These are phyloP conservation scores for Saxidomus purpurata DNA, from an alignment of 1,140 invertebrate species.

Conservation along the genomic window DNA sequence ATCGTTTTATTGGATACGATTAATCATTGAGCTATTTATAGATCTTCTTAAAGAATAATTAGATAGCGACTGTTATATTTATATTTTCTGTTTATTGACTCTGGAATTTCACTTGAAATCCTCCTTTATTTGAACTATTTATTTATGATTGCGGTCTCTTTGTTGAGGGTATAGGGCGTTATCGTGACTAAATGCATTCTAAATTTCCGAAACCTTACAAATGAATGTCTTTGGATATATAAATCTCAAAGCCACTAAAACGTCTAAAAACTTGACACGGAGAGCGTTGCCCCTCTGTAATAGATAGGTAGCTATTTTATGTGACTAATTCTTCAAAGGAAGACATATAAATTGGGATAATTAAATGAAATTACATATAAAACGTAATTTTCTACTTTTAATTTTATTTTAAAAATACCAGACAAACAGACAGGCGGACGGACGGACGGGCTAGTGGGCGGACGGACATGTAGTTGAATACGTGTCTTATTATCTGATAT, in stretches of 20 bases:
- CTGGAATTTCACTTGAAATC: not conserved
- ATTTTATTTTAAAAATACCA: too few relatives aligned
- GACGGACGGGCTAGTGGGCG: too few relatives aligned
- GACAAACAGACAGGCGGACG: too few relatives aligned
- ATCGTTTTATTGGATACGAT: not conserved
- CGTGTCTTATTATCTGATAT: too few relatives aligned
- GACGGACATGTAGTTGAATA: too few relatives aligned
- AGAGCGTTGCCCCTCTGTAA: not conserved
- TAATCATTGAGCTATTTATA: not conserved
- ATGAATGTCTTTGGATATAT: not conserved
- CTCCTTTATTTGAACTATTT: not conserved
- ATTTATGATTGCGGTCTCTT: not conserved
- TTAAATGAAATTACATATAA: too few relatives aligned
- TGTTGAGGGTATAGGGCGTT: not conserved
- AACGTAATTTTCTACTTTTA: too few relatives aligned
- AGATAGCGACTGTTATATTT: not conserved
- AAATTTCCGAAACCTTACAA: not conserved
- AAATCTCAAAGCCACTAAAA: not conserved
- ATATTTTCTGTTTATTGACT: constrained; percentile 6
- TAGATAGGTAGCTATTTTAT: not conserved
- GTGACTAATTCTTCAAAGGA: not conserved
- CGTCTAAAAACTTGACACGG: not conserved
- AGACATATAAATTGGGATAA: too few relatives aligned
- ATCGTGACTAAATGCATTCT: not conserved
- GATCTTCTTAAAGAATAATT: not conserved